A percentile compares a stretch with the other conserved stretches of the same genome.
These are phyloP conservation scores for Stegodyphus dumicola DNA, from an alignment of 1,140 invertebrate species.

Conservation along the genomic window DNA sequence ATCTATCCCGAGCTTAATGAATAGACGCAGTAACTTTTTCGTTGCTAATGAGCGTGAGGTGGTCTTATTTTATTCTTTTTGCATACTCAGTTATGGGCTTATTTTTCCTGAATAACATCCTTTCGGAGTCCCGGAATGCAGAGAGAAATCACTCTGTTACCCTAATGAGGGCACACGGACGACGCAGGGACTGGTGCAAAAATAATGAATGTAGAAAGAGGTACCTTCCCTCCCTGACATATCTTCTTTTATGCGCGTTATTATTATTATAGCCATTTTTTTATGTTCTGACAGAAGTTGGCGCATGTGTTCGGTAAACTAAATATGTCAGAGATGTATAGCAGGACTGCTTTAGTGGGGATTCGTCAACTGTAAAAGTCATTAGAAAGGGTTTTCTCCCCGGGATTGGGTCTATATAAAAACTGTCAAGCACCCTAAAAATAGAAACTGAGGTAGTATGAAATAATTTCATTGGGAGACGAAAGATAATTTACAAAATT, in stretches of 20 bases:
- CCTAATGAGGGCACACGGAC: constrained; percentile 36
- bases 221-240: neutral
- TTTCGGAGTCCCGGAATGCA: neutral
- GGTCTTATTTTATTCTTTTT: constrained; percentile 47
- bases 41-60: constrained; percentile 54
- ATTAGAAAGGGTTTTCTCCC: too few relatives aligned
- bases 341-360: too few relatives aligned
- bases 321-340: neutral
- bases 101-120: constrained; percentile 57
- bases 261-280: neutral
- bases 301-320: neutral
- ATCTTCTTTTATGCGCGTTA: neutral
- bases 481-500: too few relatives aligned
- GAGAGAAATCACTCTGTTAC: constrained; percentile 48
- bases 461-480: too few relatives aligned
- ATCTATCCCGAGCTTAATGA: constrained; percentile 37
- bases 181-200: constrained; percentile 34
- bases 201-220: constrained; percentile 50
- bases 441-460: too few relatives aligned
- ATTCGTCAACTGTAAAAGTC: too few relatives aligned
- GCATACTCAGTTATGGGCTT: constrained; percentile 50
- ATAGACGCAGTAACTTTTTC: constrained; percentile 36
- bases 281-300: neutral
- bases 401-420: too few relatives aligned
- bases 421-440: too few relatives aligned